phyloP scores from a whole-genome alignment of 2,888 invertebrate species.

The Julus scandinavius region DNA sequence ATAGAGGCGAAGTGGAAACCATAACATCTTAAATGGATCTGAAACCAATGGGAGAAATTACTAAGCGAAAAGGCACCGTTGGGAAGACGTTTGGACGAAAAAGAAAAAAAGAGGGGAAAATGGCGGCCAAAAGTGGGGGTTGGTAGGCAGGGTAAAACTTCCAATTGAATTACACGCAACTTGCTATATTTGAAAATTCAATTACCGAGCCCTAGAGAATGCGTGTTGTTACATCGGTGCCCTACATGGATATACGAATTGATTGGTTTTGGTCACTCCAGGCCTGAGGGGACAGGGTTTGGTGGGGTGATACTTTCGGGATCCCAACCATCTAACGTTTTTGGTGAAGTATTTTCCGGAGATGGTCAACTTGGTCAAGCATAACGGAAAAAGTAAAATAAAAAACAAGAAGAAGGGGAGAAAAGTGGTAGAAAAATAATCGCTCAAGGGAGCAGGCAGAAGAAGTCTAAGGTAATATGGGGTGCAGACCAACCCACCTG shows the following conservation, averaged over 20 bases:
- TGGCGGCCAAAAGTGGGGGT: not conserved
- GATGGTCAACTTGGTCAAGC: not conserved
- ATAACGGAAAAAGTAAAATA: not conserved
- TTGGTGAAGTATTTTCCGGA: not conserved
- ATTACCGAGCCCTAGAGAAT: conserved; percentile 23
- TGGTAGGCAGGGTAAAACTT: conserved; percentile 3
- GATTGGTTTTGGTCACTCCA: not conserved
- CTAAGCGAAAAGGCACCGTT: not conserved
- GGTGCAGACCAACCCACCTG: no score
- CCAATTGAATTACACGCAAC: conserved; percentile 43
- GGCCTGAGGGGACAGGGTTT: not conserved
- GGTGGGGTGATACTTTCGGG: not conserved
- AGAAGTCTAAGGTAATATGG: no score
- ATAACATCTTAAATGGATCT: conserved; percentile 48
- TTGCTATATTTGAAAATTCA: conserved; percentile 46
- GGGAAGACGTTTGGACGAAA: not conserved
- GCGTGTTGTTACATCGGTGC: conserved; percentile 34
- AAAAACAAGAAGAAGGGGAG: not conserved
- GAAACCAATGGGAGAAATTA: conserved; percentile 44
- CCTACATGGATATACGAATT: not conserved
- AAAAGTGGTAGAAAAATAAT: not conserved
- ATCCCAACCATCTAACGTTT: not conserved
- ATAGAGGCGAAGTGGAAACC: not conserved
- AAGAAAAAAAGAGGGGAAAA: not conserved
- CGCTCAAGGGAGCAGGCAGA: not conserved